Evolutionary conservation across 92 coral and sea anemone genomes (phyloP).

Genomic region (Porites evermanni): DNA sequence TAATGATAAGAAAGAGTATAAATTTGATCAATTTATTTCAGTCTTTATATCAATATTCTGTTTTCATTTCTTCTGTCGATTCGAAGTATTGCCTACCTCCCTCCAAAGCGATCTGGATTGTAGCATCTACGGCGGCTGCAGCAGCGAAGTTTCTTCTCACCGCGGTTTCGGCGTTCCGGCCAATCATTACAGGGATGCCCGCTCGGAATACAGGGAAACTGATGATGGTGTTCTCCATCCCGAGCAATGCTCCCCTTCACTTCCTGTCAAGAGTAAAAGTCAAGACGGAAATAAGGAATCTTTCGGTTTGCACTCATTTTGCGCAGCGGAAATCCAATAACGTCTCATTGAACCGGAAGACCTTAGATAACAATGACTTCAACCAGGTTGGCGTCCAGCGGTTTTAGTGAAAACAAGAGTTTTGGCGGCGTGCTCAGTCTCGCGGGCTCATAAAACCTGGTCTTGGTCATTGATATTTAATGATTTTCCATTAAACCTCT

Average conservation of each 20-base stretch:
- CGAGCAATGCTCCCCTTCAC: not conserved
- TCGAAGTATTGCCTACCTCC: not conserved
- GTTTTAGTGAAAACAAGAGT: no score
- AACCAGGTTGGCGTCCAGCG: no score
- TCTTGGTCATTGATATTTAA: no score
- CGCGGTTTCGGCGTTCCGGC: no score
- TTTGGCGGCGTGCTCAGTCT: no score
- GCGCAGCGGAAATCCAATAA: not conserved
- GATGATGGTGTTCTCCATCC: not conserved
- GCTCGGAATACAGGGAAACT: not conserved
- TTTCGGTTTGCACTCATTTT: not conserved
- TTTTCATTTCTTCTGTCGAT: not conserved
- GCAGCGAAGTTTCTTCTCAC: not conserved
- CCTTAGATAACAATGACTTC: no score
- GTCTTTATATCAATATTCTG: no score
- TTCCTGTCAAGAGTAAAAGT: not conserved
- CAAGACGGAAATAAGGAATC: not conserved
- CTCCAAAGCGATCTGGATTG: not conserved
- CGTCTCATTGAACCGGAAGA: not conserved
- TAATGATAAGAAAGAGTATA: no score
- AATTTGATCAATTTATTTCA: no score
- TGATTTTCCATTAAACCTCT: no score
- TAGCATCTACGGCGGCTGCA: not conserved
- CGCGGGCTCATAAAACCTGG: no score
- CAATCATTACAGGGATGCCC: not conserved